Evolutionary conservation across 2,113 vertebrate genomes (phyloP).

Genomic region (Pachycephala philippinensis): DNA sequence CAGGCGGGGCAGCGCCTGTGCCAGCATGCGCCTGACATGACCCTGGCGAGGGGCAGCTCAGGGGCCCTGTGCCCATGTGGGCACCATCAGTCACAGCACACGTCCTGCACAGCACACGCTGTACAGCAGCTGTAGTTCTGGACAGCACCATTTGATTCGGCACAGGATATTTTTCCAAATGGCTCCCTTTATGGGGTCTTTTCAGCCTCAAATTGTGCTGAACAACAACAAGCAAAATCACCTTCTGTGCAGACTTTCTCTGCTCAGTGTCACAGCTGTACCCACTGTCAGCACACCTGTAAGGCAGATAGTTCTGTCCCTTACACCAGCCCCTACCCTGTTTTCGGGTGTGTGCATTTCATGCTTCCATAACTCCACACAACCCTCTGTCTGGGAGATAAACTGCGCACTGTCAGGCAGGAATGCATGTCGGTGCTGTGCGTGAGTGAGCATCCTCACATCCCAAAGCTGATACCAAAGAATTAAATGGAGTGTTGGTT

Average conservation of each 20-base stretch:
- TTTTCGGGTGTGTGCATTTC: not conserved
- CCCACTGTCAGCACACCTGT: not conserved
- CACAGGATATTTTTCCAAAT: not conserved
- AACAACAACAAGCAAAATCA: not conserved
- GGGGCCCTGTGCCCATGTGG: not conserved
- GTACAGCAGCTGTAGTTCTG: constrained; percentile 3
- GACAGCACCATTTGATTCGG: not conserved
- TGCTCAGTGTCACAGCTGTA: not conserved
- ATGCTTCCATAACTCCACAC: not conserved
- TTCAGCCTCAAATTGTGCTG: not conserved
- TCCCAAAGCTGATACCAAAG: not conserved
- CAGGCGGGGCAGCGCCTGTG: not conserved
- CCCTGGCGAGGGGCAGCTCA: not conserved
- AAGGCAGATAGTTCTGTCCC: not conserved
- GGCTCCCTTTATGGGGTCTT: not conserved
- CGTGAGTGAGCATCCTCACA: not conserved
- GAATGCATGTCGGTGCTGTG: not conserved
- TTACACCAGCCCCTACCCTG: not conserved
- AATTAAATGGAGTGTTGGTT: not conserved
- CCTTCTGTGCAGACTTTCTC: not conserved
- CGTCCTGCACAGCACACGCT: not conserved
- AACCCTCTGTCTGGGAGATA: not conserved
- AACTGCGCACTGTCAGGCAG: not conserved
- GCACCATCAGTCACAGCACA: not conserved
- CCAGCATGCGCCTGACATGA: not conserved